Conservation (phyloP, 2,113 vertebrate species). For the Globicephala melas region DNA sequence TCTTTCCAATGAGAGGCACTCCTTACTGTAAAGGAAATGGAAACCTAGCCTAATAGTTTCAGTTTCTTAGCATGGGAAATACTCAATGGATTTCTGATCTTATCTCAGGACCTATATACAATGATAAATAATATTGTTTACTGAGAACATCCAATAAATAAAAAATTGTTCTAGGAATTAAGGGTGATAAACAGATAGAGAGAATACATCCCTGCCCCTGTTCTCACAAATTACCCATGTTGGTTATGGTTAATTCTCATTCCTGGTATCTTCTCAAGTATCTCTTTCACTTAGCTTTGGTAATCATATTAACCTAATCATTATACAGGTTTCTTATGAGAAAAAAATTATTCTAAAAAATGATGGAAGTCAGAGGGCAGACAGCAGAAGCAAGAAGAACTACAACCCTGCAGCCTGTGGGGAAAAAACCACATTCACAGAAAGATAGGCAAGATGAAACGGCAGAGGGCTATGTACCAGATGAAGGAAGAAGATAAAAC, state of each 20-base stretch:
- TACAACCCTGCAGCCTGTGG: too few species aligned
- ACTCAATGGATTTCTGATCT: neutral
- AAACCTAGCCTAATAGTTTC: conserved; percentile 2
- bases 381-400: too few species aligned
- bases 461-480: too few species aligned
- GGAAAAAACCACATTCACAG: too few species aligned
- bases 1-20: neutral
- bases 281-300: neutral
- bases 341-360: conserved; percentile 15
- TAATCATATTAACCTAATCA: neutral
- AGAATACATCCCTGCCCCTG: neutral
- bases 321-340: neutral
- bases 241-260: neutral
- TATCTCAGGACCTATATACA: neutral
- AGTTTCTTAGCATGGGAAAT: neutral
- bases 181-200: neutral
- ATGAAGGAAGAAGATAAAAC: too few species aligned
- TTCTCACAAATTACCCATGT: neutral
- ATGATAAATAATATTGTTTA: neutral
- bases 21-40: conserved; percentile 16
- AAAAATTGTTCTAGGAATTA: neutral
- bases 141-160: neutral
- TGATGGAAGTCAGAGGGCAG: neutral
- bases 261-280: neutral
- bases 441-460: too few species aligned